phyloP scores from a whole-genome alignment of 2,797 vertebrate species.

The Gymnopithys bicolor region DNA sequence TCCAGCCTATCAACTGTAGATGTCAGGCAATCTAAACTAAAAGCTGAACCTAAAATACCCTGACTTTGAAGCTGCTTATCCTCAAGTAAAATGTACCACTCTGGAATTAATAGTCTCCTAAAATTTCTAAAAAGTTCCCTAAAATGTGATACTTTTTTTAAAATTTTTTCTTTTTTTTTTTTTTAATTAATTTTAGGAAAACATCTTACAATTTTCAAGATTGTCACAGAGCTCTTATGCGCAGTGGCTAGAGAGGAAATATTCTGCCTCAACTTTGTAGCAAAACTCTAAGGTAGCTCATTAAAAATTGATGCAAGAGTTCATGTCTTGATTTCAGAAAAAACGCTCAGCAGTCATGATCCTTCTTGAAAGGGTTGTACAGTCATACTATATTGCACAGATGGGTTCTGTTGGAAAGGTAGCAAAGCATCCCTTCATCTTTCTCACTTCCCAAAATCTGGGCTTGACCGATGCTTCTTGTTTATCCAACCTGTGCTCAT shows the following conservation, averaged over 20 bases:
- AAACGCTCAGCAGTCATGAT: background rate
- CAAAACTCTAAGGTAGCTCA: background rate
- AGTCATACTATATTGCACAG: background rate
- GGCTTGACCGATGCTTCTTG: background rate
- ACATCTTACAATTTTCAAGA: background rate
- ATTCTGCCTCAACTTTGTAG: background rate
- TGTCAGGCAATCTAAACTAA: background rate
- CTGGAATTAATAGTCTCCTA: background rate
- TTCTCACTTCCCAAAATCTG: background rate
- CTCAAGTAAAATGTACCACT: background rate
- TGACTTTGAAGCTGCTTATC: background rate
- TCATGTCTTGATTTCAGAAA: background rate
- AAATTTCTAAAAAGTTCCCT: background rate
- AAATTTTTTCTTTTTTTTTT: no score
- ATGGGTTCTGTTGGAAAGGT: background rate
- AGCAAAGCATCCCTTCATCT: background rate
- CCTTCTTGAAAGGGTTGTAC: background rate
- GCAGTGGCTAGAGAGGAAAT: background rate
- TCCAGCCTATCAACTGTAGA: background rate
- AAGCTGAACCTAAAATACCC: background rate
- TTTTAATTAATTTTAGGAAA: background rate
- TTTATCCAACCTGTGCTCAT: background rate
- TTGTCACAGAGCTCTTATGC: background rate
- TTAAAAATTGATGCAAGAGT: background rate
- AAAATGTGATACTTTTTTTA: accelerated